A percentile compares a stretch with the other conserved stretches of the same genome.
Conservation (phyloP, 37 sponge, comb jelly and placozoan species). For the Chondrilla cf. caribensis region DNA sequence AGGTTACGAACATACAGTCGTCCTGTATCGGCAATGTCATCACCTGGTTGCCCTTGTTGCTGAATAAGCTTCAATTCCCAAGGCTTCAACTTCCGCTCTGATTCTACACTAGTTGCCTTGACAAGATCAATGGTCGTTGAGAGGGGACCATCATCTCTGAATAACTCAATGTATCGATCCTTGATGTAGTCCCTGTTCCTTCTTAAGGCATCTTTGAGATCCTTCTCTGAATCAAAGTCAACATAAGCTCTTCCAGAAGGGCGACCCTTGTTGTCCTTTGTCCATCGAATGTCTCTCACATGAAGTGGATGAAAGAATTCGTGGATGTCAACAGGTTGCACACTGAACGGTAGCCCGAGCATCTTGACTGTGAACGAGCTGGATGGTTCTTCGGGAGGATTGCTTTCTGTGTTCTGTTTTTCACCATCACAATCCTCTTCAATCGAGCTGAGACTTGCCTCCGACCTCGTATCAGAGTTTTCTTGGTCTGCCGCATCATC, state of each 20-base stretch:
- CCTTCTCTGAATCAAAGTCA: constrained; percentile 76
- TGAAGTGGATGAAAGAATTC: constrained; percentile 85
- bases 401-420: neutral
- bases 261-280: constrained; percentile 55
- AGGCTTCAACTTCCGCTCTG: constrained; percentile 41
- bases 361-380: constrained; percentile 77
- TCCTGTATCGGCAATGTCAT: constrained; percentile 77
- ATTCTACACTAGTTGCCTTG: neutral
- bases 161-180: constrained; percentile 82
- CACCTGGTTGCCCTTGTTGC: constrained; percentile 7
- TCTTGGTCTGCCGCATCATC: neutral
- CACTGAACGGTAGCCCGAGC: constrained; percentile 87
- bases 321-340: constrained; percentile 69
- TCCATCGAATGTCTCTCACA: constrained; percentile 56
- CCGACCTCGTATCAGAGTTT: neutral
- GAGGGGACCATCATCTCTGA: constrained; percentile 54
- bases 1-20: constrained; percentile 92
- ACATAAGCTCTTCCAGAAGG: constrained; percentile 91
- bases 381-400: constrained; percentile 4
- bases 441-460: neutral
- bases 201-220: constrained; percentile 73
- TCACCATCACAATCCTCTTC: neutral
- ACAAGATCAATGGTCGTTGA: neutral
- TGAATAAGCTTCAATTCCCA: constrained; percentile 53
- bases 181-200: constrained; percentile 82